Evolutionary conservation across 2,113 vertebrate genomes (phyloP).

Genomic region (Clarias macrocephalus): DNA sequence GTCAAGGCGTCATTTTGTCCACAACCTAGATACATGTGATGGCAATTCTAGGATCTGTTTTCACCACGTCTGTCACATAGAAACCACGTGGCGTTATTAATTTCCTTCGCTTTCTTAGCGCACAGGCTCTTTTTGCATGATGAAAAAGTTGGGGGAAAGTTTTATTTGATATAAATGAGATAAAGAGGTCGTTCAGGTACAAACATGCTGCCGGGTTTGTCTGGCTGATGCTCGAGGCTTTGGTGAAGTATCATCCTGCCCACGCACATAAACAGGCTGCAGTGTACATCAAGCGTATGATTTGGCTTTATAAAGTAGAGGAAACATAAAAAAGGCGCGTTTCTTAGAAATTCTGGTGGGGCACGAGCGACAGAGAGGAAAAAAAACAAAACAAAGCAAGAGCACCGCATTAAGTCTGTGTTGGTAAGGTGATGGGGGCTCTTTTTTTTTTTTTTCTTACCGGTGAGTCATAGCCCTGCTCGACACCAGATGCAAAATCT

Average conservation of each 20-base stretch:
- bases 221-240: neutral
- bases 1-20: neutral
- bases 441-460: slow-evolving; percentile 61
- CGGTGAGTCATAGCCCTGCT: slow-evolving; percentile 44
- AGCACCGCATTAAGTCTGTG: slow-evolving; percentile 39
- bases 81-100: neutral
- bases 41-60: neutral
- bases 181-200: neutral
- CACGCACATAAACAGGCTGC: slow-evolving; percentile 6
- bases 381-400: slow-evolving; percentile 60
- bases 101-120: neutral
- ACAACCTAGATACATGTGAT: neutral
- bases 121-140: too few relatives aligned
- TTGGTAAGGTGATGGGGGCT: slow-evolving; percentile 62
- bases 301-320: slow-evolving; percentile 48
- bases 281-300: slow-evolving; percentile 40
- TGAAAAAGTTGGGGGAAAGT: neutral
- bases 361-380: slow-evolving; percentile 56
- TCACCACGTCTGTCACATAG: neutral
- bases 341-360: slow-evolving; percentile 65
- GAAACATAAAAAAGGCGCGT: slow-evolving; percentile 53
- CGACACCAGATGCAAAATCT: slow-evolving; percentile 56
- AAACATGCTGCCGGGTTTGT: neutral
- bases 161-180: neutral
- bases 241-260: slow-evolving; percentile 20